phyloP scores from a whole-genome alignment of 2,113 vertebrate species.

The Caretta caretta region DNA sequence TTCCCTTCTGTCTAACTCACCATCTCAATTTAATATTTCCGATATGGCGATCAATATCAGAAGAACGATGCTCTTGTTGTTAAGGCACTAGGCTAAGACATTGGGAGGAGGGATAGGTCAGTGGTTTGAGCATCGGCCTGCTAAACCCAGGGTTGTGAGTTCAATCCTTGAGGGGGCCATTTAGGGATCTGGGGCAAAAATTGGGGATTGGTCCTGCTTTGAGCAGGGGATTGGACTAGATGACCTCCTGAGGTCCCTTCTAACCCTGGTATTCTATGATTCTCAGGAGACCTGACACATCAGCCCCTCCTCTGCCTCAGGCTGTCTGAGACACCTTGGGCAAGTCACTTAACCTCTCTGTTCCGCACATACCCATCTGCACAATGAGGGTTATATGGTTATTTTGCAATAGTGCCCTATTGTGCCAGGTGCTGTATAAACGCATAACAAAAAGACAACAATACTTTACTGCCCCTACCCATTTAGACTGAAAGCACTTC shows the following conservation, averaged over 20 bases:
- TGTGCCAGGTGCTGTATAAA: background rate
- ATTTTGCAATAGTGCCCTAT: background rate
- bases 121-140: too few species aligned
- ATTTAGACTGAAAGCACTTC: background rate
- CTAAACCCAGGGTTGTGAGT: too few species aligned
- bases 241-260: too few species aligned
- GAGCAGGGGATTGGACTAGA: too few species aligned
- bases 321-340: background rate
- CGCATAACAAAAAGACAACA: background rate
- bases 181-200: too few species aligned
- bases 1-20: background rate
- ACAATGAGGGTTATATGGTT: background rate
- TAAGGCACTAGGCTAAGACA: background rate
- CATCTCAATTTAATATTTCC: background rate
- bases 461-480: background rate
- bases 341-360: background rate
- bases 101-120: too few species aligned
- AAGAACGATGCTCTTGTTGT: background rate
- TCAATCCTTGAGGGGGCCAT: too few species aligned
- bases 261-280: too few species aligned
- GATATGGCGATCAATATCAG: background rate
- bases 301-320: rapidly evolving
- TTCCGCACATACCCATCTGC: background rate
- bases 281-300: background rate
- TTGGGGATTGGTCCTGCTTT: too few species aligned